Base-by-base conservation (phyloP, 2,888 invertebrate genomes). In the Erpobdella octoculata region DNA sequence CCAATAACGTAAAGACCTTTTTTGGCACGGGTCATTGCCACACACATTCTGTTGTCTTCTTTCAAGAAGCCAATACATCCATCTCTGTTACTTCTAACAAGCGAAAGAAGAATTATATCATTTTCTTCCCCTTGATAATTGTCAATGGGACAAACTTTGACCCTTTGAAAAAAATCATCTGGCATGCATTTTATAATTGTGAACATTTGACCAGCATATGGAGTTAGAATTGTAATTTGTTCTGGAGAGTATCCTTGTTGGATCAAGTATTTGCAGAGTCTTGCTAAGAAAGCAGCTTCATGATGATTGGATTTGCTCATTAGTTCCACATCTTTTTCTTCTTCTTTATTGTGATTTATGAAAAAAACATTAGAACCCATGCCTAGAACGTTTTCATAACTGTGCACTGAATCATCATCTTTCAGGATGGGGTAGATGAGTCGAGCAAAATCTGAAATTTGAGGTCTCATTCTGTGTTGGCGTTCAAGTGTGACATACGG, bases 401-500 rank as follows among this genome's bases (percentile, higher is more conserved):
- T 18, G 8, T 33, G 15, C 0, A 81, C 81, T 28, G 75, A 74
- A 12, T 72, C 73, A 71, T 81, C 78, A 70, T 82, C 78, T 21
- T 75, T 36, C 33, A 82, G 77, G 9, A 76, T 61, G 21, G 78
- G 76, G 72, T 82, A 82, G 64, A 82, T 80, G 72, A 76, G 75
- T 21, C 75, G 74, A 67, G 82, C 74, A 28, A 81, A 72, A 0
- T 70, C 61, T 0, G 82, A 77, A 41, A 82, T 81, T 68, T 80
- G 78, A 28, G 82, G 82, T 46, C 81, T 73, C 82, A 82, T 82
- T 62, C 82, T 74, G 72, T 81, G 81, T 72, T 93, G 93, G 0
- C 86, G 86, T 21, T 86, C 84, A 0, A 91, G 80, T 25, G 80
- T 80, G 1, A 86, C 83, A 12, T 86, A 87, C 71, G 88, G 87